These are phyloP conservation scores for Rhabdomys pumilio DNA, from an alignment of 2,797 vertebrate genomes.

Conservation along the genomic window DNA sequence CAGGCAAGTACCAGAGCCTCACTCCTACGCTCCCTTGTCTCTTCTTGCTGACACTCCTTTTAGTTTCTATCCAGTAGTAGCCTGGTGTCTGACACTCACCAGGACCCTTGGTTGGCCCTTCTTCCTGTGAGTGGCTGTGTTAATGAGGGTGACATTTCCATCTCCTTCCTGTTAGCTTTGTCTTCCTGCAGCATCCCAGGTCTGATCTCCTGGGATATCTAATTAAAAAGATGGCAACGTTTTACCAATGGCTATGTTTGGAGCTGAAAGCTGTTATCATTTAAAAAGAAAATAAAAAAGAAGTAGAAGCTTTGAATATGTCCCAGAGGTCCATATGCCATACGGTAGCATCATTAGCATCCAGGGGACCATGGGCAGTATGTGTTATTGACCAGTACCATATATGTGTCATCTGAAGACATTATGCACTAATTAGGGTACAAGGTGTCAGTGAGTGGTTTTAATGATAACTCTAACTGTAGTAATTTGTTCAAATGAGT, in stretches of 20 bases:
- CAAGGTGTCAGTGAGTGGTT: background rate
- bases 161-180: constrained; percentile 64
- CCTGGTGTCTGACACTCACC: constrained; percentile 60
- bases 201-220: constrained; percentile 53
- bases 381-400: too few relatives aligned
- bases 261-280: background rate
- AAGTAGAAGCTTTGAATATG: background rate
- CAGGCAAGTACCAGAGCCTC: background rate
- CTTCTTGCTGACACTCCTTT: background rate
- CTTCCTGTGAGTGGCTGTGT: constrained; percentile 17
- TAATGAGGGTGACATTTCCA: constrained; percentile 81
- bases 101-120: constrained; percentile 18
- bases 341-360: too few relatives aligned
- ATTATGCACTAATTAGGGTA: background rate
- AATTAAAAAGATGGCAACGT: constrained; percentile 55
- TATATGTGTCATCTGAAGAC: background rate
- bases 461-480: background rate
- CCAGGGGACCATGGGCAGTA: background rate
- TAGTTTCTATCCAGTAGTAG: constrained; percentile 28
- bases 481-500: background rate
- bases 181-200: constrained; percentile 22
- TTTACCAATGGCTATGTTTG: background rate
- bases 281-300: background rate
- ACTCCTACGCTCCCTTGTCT: background rate
- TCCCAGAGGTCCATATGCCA: background rate